Evolutionary conservation across 2,797 vertebrate species (phyloP).

Genomic region (Esox lucius): DNA sequence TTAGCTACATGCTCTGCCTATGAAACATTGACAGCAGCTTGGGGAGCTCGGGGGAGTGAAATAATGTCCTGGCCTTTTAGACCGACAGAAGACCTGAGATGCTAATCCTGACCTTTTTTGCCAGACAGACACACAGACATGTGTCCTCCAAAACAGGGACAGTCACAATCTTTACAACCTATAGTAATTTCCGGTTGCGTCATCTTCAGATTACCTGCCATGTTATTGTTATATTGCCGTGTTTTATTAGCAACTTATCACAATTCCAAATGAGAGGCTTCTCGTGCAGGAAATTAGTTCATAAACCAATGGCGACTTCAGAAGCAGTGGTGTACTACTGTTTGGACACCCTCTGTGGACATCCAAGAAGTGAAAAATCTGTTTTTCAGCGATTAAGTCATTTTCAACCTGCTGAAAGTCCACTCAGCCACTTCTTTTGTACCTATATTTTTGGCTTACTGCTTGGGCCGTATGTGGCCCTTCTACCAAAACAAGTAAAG

Average conservation of each 20-base stretch:
- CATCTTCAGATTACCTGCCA: background rate
- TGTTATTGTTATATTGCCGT: background rate
- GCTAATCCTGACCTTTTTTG: conserved; percentile 51
- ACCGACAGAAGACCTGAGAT: conserved; percentile 45
- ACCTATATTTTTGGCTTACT: background rate
- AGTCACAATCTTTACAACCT: no score
- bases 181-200: no score
- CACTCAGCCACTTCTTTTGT: no score
- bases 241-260: background rate
- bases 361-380: no score
- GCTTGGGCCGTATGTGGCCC: background rate
- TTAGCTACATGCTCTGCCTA: conserved; percentile 10
- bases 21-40: background rate
- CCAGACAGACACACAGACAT: conserved; percentile 33
- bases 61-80: conserved; percentile 17
- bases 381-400: no score
- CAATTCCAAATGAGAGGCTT: background rate
- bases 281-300: background rate
- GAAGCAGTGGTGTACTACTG: background rate
- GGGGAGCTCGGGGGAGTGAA: background rate
- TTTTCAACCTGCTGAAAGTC: no score
- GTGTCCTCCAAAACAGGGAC: background rate
- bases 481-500: background rate
- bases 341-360: background rate
- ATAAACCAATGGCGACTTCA: background rate